Evolutionary conservation across 2,888 invertebrate genomes (phyloP).

Genomic region (Scaptomyza cyrtandrae): DNA sequence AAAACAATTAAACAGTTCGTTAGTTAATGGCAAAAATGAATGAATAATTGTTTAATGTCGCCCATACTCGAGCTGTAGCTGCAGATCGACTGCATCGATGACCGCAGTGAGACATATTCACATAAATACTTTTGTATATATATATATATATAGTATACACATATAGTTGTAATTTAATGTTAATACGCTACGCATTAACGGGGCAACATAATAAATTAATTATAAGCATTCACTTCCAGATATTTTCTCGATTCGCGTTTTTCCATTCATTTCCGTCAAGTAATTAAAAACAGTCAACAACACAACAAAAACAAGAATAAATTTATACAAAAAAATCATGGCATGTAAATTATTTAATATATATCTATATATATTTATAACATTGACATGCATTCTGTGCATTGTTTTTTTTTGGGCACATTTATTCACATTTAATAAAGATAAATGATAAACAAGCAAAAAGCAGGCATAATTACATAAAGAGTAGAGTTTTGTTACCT

Average conservation of each 20-base stretch:
- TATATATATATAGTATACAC: no score
- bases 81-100: conserved; percentile 9
- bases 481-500: no score
- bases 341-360: conserved; percentile 51
- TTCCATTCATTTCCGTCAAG: conserved; percentile 48
- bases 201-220: conserved; percentile 60
- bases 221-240: conserved; percentile 43
- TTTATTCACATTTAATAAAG: conserved; percentile 54
- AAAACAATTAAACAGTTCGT: conserved; percentile 50
- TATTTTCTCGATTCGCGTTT: conserved; percentile 12
- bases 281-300: conserved; percentile 51
- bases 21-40: conserved; percentile 26
- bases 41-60: conserved; percentile 38
- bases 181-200: conserved; percentile 60
- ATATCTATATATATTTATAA: conserved; percentile 26
- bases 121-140: not conserved
- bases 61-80: conserved; percentile 11
- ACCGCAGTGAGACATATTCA: conserved; percentile 6
- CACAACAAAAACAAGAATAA: conserved; percentile 7
- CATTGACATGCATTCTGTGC: conserved; percentile 31
- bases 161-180: conserved; percentile 47
- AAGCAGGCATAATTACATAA: conserved; percentile 18
- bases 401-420: conserved; percentile 24
- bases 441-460: conserved; percentile 43
- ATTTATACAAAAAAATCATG: conserved; percentile 28